Evolutionary conservation across 2,888 invertebrate species (phyloP), one percentile per base, ranked within the genome.

Genomic region (Stenurella melanura): DNA sequence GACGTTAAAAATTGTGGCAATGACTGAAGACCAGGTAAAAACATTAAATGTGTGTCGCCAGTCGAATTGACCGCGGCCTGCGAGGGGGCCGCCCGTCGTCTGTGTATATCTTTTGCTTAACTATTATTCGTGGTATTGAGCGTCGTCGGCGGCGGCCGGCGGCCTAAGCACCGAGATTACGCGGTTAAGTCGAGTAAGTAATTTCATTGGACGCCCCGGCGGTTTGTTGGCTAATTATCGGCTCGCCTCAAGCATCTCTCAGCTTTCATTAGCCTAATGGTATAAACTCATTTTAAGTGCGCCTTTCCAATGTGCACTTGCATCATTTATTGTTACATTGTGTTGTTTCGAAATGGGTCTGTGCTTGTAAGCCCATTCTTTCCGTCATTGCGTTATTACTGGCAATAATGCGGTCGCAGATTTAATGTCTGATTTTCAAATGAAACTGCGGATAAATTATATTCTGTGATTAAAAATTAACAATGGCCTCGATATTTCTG

Each of bases 181-280:
- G 87, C 86, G 87, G 87, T 86, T 87, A 87, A 87, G 87, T 86
- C 86, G 87, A 87, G 85, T 88, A 88, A 88, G 87, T 88, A 88
- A 88, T 87, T 88, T 86, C 84, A 87, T 86, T 86, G 88, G 85
- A 81, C 83, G 86, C 84, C 83, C 79, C 82, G 84, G 86, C 85
- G 87, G 88, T 88, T 87, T 87, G 88, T 88, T 87, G 88, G 87
- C 87, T 88, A 88, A 88, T 88, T 88, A 88, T 88, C 88, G 88
- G 87, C 82, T 86, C 83, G 86, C 85, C 85, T 84, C 82, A 78
- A 84, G 86, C 82, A 83, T 85, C 85, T 86, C 86, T 84, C 85
- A 81, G 85, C 85, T 87, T 87, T 87, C 87, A 87, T 87, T 87
- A 87, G 86, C 84, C 84, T 87, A 87, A 87, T 87, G 86, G 85